These are phyloP conservation scores for Drosophila parthenogenetica DNA, from an alignment of 2,888 invertebrate genomes.

Conservation along the genomic window DNA sequence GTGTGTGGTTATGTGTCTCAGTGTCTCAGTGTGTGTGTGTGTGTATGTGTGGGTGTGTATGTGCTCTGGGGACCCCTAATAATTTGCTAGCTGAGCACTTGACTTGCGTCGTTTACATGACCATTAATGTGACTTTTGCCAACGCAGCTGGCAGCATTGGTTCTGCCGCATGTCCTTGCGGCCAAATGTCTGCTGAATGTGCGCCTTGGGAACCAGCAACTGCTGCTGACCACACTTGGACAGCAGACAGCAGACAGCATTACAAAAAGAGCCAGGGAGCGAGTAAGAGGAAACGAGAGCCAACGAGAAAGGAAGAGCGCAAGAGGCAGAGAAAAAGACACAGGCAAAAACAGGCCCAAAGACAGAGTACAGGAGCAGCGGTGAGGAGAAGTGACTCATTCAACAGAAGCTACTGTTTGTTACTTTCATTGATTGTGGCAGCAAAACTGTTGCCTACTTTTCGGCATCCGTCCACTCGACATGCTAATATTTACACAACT, in stretches of 20 bases:
- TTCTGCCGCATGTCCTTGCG: conserved; percentile 25
- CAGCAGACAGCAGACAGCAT: too few species aligned
- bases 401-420: conserved; percentile 15
- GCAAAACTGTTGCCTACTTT: conserved; percentile 57
- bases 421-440: conserved; percentile 49
- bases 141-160: conserved; percentile 49
- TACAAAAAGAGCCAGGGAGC: too few species aligned
- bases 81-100: conserved; percentile 75
- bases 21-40: neutral
- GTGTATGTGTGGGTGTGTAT: conserved; percentile 10
- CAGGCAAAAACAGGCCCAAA: neutral
- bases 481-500: conserved; percentile 46
- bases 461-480: conserved; percentile 39
- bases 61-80: conserved; percentile 53
- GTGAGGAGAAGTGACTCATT: neutral
- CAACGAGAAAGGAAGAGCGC: neutral
- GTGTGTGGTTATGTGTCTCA: neutral
- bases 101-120: conserved; percentile 69
- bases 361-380: conserved; percentile 2
- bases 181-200: conserved; percentile 35
- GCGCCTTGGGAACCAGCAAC: conserved; percentile 41
- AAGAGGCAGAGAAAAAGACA: too few species aligned
- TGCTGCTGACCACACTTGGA: conserved; percentile 10
- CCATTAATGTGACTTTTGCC: conserved; percentile 77
- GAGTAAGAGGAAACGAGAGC: too few species aligned